Evolutionary conservation across 64 coral and sea anemone species (phyloP).

Genomic region (Actinia tenebrosa): DNA sequence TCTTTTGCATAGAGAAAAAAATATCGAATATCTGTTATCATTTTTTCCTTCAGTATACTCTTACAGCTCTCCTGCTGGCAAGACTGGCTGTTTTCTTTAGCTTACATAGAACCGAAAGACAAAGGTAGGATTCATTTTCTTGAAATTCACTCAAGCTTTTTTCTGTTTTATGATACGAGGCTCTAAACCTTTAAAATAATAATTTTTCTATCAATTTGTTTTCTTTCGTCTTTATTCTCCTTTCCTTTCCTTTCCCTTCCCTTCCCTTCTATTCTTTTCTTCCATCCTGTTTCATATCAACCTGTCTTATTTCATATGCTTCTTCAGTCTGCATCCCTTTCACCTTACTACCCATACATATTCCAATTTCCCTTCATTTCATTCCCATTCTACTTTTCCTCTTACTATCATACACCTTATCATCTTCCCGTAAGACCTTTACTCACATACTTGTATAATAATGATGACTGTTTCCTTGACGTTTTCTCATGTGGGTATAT

Average conservation of each 20-base stretch:
- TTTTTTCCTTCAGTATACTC: slow-evolving; percentile 33
- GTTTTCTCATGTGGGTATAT: background rate
- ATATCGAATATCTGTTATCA: background rate
- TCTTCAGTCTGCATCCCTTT: background rate
- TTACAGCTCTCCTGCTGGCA: slow-evolving; percentile 98
- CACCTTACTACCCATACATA: too few relatives aligned
- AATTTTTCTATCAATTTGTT: too few relatives aligned
- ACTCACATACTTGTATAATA: background rate
- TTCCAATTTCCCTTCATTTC: background rate
- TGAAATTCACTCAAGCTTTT: slow-evolving; percentile 69
- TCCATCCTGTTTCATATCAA: background rate
- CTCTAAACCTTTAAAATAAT: too few relatives aligned
- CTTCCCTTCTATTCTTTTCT: background rate
- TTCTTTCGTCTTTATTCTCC: background rate
- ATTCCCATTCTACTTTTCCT: background rate
- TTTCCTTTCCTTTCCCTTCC: background rate
- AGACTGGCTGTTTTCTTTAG: slow-evolving; percentile 91
- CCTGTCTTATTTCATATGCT: background rate
- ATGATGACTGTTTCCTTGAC: background rate
- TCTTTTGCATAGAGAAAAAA: background rate
- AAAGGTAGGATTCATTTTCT: slow-evolving; percentile 51
- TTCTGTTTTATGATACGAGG: background rate
- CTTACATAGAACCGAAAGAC: slow-evolving; percentile 74
- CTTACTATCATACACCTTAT: background rate
- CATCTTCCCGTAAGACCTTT: too few relatives aligned